Evolutionary conservation across 92 coral and sea anemone species (phyloP), one percentile per base, ranked within the genome.

Genomic region (Epizoanthus illoricatus): DNA sequence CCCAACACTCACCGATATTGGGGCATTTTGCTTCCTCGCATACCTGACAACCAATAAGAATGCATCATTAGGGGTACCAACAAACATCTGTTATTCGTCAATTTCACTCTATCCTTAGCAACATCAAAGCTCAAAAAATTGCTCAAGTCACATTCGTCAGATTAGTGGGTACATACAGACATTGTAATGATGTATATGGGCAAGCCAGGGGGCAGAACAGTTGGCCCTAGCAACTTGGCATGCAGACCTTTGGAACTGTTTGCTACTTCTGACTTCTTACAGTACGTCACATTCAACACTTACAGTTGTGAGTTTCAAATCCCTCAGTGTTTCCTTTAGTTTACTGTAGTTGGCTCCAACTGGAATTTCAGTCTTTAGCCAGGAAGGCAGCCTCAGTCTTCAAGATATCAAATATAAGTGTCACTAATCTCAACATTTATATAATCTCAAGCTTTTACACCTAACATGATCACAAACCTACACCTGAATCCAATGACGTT

Each of bases 1-100:
- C 99, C 99, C 98, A 96, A 80, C 99, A 96, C 85, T 96, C 99
- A 40, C 99, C 94, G 65, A 96, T 96, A 78, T 96, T 96, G 5
- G 99, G 99, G 54, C 99, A 96, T 52, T 90, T 91, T 21, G 98
- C 99, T 69, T 93, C 99, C 73, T 93, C 98, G 75, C 99, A 96
- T 1, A 96, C 99, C 99, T 93, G 76, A 13, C 21, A 67, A 9
- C 70, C n/a, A 74, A 47, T 8, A 45, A 13, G 28, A 24, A 71
- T 3, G 15, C 19, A 64, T 12, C 6, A 66, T 54, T 52, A 52
- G 56, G 10, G 56, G 56, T 13, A 0, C 9, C 5, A 45, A 81
- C 12, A n/a, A 41, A 7, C 36, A 4, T 3, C 6, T 52, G 0
- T 2, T 15, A 4, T 45, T 65, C 19, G 15, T 13, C 49, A 84